phyloP scores from a whole-genome alignment of 92 coral and sea anemone genomes.

The Palythoa grandis region DNA sequence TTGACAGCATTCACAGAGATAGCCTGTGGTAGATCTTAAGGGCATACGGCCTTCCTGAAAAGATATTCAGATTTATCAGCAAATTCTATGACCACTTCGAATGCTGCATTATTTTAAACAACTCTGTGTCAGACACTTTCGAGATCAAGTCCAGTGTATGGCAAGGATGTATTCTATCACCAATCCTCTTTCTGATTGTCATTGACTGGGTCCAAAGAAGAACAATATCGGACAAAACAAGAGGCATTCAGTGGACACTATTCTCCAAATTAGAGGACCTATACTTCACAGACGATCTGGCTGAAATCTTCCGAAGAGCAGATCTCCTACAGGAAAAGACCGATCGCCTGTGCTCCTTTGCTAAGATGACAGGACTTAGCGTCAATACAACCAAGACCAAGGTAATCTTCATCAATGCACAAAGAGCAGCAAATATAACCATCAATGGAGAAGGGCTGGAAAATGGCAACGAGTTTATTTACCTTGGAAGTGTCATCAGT shows the following conservation, averaged over 20 bases:
- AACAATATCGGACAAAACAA: slow-evolving; percentile 25
- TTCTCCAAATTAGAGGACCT: slow-evolving; percentile 26
- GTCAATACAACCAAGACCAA: background rate
- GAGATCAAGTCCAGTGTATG: background rate
- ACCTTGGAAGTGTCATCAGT: background rate
- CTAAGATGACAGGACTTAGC: slow-evolving; percentile 11
- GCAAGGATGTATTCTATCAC: background rate
- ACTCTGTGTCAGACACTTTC: slow-evolving; percentile 3
- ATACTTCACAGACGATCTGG: slow-evolving; percentile 19
- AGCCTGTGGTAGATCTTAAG: background rate
- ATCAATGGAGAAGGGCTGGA: background rate
- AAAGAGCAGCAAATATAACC: background rate
- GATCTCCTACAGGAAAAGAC: slow-evolving; percentile 35
- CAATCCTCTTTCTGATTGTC: slow-evolving; percentile 34
- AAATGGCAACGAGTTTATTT: background rate
- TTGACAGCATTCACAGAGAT: slow-evolving; percentile 14
- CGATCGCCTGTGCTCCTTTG: slow-evolving; percentile 15
- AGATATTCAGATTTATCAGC: slow-evolving; percentile 4
- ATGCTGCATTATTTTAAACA: slow-evolving; percentile 28
- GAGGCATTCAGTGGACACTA: slow-evolving; percentile 38
- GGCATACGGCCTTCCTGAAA: slow-evolving; percentile 8
- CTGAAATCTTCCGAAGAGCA: slow-evolving; percentile 5
- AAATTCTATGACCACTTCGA: slow-evolving; percentile 14
- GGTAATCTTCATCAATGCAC: background rate
- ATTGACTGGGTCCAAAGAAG: slow-evolving; percentile 23